Base-by-base conservation (phyloP, 1,140 invertebrate species). In the Drosophila aff. region DNA sequence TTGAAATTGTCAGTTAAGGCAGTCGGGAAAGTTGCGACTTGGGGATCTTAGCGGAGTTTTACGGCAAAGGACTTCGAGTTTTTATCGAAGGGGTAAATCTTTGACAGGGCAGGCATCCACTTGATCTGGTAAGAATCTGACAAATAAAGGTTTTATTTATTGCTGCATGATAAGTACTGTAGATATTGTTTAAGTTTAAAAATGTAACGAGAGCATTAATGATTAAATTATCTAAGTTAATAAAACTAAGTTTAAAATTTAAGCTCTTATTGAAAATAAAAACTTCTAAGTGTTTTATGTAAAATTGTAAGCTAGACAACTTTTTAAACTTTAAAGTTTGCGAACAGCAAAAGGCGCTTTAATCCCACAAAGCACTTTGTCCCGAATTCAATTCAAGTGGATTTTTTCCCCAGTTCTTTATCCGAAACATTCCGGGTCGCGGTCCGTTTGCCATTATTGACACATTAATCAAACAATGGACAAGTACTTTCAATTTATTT, bases 401-500 rank as follows among this genome's bases (percentile, higher is more conserved):
- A 50, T 26, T 44, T 57, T 63, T 75, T 23, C 23, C 38, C 40
- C 44, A 61, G n/a, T 64, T 47, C 68, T 61, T 50, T 50, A 53
- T 61, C 75, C 52, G 57, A 43, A 61, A 31, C 57, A 61, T 74
- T 59, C 71, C 71, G 49, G 62, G 58, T 49, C 49, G 63, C 58
- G 41, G 59, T 66, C 59, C 46, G 64, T 76, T 61, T 57, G 76
- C 80, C 84, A 87, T 87, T 89, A 87, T 89, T 89, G 84, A 87
- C 84, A 90, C 84, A 87, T 87, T 87, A 84, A 87, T 87, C 84
- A 87, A 87, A 89, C 81, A 87, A 87, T 87, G 81, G 84, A 81
- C 77, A 84, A 87, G 84, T 89, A 81, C 84, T 87, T 87, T 90
- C 84, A 87, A 87, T 87, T 87, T 89, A 87, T 89, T 72, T 87